Percentiles rank a stretch among this genome's conserved stretches.
These are phyloP conservation scores for Agrypnus murinus DNA, from an alignment of 2,888 invertebrate species.

Conservation along the genomic window DNA sequence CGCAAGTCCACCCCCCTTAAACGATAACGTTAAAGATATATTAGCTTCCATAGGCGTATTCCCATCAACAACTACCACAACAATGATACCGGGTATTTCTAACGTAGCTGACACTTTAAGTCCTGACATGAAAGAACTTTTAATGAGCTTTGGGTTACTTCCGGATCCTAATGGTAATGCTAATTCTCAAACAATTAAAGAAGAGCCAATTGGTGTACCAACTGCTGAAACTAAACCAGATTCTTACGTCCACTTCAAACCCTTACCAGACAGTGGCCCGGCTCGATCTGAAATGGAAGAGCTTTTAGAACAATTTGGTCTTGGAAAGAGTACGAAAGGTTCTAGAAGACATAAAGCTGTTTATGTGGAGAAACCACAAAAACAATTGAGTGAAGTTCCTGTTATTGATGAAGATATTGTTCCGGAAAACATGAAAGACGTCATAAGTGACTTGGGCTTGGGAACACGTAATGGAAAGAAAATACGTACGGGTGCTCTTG, in stretches of 20 bases:
- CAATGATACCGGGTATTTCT: constrained; percentile 64
- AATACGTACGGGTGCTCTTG: constrained; percentile 39
- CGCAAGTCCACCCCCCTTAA: constrained; percentile 11
- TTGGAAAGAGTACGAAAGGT: constrained; percentile 60
- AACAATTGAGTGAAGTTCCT: constrained; percentile 58
- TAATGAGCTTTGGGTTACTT: constrained; percentile 71
- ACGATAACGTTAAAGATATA: constrained; percentile 27
- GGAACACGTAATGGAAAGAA: constrained; percentile 53
- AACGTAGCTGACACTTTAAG: constrained; percentile 67
- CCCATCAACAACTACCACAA: constrained; percentile 50
- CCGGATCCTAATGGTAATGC: constrained; percentile 60
- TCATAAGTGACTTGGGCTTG: constrained; percentile 68
- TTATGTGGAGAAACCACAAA: constrained; percentile 36
- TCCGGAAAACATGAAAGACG: constrained; percentile 65
- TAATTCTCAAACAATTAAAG: constrained; percentile 48
- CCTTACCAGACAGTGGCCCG: constrained; percentile 65
- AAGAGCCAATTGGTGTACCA: constrained; percentile 56
- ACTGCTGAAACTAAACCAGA: constrained; percentile 64
- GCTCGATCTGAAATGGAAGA: constrained; percentile 68
- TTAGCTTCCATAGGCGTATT: constrained; percentile 19
- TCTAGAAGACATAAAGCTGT: constrained; percentile 52
- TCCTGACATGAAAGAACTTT: constrained; percentile 70
- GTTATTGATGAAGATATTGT: constrained; percentile 66
- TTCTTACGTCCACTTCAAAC: constrained; percentile 69
- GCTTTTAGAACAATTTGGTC: constrained; percentile 67